These are phyloP conservation scores for Tragelaphus scriptus DNA, from an alignment of 2,113 vertebrate species.

Conservation along the genomic window DNA sequence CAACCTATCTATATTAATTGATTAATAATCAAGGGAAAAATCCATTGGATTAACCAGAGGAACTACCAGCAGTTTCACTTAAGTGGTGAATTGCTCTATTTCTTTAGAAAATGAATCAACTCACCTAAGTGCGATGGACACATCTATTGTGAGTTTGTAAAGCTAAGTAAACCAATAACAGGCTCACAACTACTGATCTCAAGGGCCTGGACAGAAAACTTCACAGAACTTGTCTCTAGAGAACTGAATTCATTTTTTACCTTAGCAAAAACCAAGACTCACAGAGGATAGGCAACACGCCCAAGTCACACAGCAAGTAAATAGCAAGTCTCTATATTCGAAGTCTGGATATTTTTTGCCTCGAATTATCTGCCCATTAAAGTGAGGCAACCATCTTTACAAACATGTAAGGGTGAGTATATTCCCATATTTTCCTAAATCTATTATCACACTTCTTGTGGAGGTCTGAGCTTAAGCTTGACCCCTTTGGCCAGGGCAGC, in stretches of 20 bases:
- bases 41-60: background rate
- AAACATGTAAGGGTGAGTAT: background rate
- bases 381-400: background rate
- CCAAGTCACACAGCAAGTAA: background rate
- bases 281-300: background rate
- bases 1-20: background rate
- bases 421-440: background rate
- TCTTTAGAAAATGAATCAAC: background rate
- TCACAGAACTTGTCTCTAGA: background rate
- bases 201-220: background rate
- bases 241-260: background rate
- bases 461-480: background rate
- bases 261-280: background rate
- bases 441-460: background rate
- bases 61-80: background rate
- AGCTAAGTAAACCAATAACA: background rate
- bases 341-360: background rate
- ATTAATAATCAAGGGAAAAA: background rate
- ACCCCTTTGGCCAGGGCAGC: background rate
- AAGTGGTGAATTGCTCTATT: background rate
- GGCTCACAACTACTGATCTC: background rate
- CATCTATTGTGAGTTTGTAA: background rate
- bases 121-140: background rate
- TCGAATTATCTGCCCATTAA: background rate
- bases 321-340: background rate